Percentiles rank a stretch among this genome's conserved stretches.
Evolutionary conservation across 2,888 invertebrate species (phyloP).

Genomic region (Drosophila peninsularis): DNA sequence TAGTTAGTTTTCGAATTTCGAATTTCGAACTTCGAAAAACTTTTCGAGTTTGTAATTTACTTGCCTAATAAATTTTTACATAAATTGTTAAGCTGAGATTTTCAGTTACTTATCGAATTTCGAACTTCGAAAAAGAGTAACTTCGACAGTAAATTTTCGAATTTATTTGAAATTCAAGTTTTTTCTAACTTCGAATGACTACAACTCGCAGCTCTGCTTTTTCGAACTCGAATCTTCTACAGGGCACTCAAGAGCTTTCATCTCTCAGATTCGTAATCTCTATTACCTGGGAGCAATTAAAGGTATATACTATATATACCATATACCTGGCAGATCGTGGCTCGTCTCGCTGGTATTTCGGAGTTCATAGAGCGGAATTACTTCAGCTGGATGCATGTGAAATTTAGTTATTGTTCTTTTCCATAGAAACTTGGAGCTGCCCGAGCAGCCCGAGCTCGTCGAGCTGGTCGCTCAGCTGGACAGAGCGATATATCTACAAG

Average conservation of each 20-base stretch:
- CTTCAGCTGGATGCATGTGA: slow-evolving; percentile 36
- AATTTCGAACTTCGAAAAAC: not conserved
- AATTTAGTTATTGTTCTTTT: slow-evolving; percentile 52
- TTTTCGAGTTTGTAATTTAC: no score
- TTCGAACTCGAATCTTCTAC: not conserved
- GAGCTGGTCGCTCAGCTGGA: slow-evolving; percentile 52
- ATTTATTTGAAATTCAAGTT: not conserved
- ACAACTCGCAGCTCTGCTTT: not conserved
- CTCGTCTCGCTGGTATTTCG: slow-evolving; percentile 1
- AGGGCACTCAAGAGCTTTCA: not conserved
- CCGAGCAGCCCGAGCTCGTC: slow-evolving; percentile 3
- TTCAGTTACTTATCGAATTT: not conserved
- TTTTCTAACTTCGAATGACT: not conserved
- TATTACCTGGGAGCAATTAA: not conserved
- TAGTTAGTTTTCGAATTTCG: no score
- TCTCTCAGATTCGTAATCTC: no score
- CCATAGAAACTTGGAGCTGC: slow-evolving; percentile 37
- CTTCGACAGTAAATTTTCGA: not conserved
- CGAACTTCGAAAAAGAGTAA: not conserved
- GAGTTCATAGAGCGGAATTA: slow-evolving; percentile 10
- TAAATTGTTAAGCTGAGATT: no score
- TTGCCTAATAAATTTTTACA: no score
- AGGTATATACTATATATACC: not conserved
- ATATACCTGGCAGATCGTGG: not conserved
- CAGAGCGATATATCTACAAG: slow-evolving; percentile 63